phyloP scores from a whole-genome alignment of 2,797 vertebrate species.

The Thaleichthys pacificus region DNA sequence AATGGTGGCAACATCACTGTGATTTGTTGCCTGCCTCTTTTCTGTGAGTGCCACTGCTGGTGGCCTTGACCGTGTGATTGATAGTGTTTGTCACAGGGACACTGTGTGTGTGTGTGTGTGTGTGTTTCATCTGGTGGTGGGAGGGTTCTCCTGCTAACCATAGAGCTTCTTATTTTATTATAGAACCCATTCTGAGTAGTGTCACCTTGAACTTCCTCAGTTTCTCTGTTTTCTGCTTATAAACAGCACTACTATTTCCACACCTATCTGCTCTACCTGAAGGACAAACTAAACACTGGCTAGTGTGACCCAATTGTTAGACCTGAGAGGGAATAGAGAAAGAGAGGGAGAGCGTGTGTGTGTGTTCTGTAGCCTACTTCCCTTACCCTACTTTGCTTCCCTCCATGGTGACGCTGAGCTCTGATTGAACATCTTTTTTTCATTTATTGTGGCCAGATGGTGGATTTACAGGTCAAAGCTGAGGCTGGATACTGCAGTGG shows the following conservation, averaged over 20 bases:
- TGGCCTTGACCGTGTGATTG: constrained; percentile 52
- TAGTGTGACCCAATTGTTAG: constrained; percentile 59
- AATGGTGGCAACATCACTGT: constrained; percentile 48
- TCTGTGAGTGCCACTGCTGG: constrained; percentile 36
- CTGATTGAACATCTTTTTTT: constrained; percentile 32
- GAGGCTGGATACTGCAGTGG: constrained; percentile 21
- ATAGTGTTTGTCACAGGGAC: constrained; percentile 47
- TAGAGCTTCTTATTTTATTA: neutral
- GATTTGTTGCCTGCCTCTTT: constrained; percentile 55
- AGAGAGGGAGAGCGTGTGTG: constrained; percentile 6
- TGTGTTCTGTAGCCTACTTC: constrained; percentile 73
- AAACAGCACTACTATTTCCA: neutral
- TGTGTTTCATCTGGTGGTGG: constrained; percentile 24
- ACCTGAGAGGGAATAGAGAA: constrained; percentile 30
- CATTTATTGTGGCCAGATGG: constrained; percentile 38
- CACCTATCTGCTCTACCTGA: constrained; percentile 34
- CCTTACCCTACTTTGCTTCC: constrained; percentile 72
- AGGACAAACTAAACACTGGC: constrained; percentile 54
- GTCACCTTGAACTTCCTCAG: constrained; percentile 32
- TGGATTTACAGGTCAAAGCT: constrained; percentile 46
- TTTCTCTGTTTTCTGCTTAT: constrained; percentile 12
- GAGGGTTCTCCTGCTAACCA: constrained; percentile 7
- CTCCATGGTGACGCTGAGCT: constrained; percentile 43
- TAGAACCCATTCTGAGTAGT: neutral
- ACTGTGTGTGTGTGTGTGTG: constrained; percentile 19